Evolutionary conservation across 1,140 invertebrate genomes (phyloP), one percentile per base, ranked within the genome.

Genomic region (Mizuhopecten yessoensis): DNA sequence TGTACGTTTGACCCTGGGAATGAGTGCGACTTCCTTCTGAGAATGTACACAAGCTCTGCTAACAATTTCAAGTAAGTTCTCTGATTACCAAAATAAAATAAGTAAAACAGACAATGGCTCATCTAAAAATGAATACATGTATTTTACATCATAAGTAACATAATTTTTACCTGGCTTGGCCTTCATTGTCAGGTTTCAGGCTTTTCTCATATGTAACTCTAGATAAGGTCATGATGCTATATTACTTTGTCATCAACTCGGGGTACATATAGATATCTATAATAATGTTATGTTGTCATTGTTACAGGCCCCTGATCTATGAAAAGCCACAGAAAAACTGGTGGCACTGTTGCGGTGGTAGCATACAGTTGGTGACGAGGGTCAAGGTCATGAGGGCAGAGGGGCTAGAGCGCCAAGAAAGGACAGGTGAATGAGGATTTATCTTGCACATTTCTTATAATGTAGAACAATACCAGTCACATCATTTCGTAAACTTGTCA

Each of bases 1-100:
- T 97, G 97, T 33, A 98, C 97, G 3, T 98, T 97, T 96, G 97
- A 97, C 34, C 96, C 97, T 20, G 96, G 96, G 34, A 94, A 97
- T 90, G 96, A 97, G 87, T 97, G 96, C 23, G 95, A 97, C 45
- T 98, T 97, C 95, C 94, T 98, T 33, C 94, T 98, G 11, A 95
- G 98, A 93, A 95, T 98, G 33, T 98, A 97, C 94, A 97, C 97
- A 10, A 93, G 94, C 88, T 87, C 90, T n/a, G 86, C 87, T 23
- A 96, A 95, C 89, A 94, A 95, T 34, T 96, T 95, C 87, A 95
- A 94, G 96, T 96, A 92, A 94, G 96, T 94, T 75, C 57, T n/a
- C 57, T 29, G 13, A 7, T 75, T 75, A 75, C 17, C 0, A 39
- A 45, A 15, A 45, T 39, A 39, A 7, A 39, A n/a, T 39, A 23